Percentiles rank a stretch among this genome's conserved stretches.
phyloP scores from a whole-genome alignment of 2,888 invertebrate species.

The Hemithea aestivaria region DNA sequence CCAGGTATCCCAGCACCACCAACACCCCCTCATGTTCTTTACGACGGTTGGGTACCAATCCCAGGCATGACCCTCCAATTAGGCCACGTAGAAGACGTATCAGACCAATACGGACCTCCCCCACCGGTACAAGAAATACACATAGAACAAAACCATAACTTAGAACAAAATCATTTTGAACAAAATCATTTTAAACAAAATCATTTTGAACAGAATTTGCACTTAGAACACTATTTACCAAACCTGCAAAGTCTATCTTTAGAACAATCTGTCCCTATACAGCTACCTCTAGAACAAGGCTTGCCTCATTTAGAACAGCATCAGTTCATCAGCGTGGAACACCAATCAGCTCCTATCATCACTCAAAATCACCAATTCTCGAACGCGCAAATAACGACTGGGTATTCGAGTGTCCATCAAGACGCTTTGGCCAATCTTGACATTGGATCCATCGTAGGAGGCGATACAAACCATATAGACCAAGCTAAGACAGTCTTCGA shows the following conservation, averaged over 20 bases:
- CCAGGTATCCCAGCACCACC: constrained; percentile 86
- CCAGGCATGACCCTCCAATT: constrained; percentile 80
- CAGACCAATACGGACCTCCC: constrained; percentile 58
- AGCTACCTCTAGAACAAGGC: too few species aligned
- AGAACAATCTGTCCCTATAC: too few species aligned
- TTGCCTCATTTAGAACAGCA: constrained; percentile 32
- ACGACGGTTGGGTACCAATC: constrained; percentile 93
- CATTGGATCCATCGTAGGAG: constrained; percentile 63
- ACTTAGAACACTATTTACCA: too few species aligned
- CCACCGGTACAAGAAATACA: constrained; percentile 50
- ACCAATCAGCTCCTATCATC: constrained; percentile 19
- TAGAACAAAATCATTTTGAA: constrained; percentile 33
- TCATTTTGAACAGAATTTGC: too few species aligned
- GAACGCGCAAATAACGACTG: constrained; percentile 55
- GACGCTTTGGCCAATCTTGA: constrained; percentile 67
- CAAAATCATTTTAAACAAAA: too few species aligned
- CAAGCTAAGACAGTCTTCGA: constrained; percentile 73
- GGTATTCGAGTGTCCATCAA: constrained; percentile 68
- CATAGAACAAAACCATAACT: constrained; percentile 42
- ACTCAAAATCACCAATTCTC: constrained; percentile 41
- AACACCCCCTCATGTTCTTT: constrained; percentile 85
- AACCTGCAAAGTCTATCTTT: too few species aligned
- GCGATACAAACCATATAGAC: constrained; percentile 69
- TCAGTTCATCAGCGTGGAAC: constrained; percentile 17
- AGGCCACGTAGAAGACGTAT: constrained; percentile 40